Percentiles rank a stretch among this genome's conserved stretches.
phyloP scores from a whole-genome alignment of 2,113 vertebrate species.

The Pelobates fuscus region DNA sequence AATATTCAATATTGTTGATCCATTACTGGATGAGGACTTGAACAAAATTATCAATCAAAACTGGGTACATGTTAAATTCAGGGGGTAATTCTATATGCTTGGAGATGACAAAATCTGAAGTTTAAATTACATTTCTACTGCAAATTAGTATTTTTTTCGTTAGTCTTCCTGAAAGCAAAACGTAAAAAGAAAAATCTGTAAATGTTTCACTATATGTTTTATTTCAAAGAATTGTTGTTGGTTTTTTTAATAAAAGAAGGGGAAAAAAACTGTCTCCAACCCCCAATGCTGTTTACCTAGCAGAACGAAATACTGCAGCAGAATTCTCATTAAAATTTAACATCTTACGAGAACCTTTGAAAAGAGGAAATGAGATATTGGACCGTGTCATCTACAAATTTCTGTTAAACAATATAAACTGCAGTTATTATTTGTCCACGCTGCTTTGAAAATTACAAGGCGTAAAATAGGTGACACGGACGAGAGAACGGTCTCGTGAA shows the following conservation, averaged over 20 bases:
- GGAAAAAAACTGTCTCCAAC: not conserved
- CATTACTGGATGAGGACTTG: too few relatives aligned
- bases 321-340: constrained; percentile 26
- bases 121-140: constrained; percentile 24
- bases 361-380: not conserved
- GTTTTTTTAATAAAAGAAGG: not conserved
- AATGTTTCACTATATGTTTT: too few relatives aligned
- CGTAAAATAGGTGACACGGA: constrained; percentile 7
- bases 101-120: too few relatives aligned
- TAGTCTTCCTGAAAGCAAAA: not conserved
- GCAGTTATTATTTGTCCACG: not conserved
- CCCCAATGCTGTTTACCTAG: not conserved
- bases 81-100: too few relatives aligned
- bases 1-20: too few relatives aligned
- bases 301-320: constrained; percentile 5
- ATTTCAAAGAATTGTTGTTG: too few relatives aligned
- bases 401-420: not conserved
- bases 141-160: not conserved
- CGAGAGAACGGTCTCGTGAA: not conserved
- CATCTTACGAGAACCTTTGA: constrained; percentile 8
- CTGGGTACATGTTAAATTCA: too few relatives aligned
- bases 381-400: not conserved
- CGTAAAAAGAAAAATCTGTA: not conserved
- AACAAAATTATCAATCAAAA: too few relatives aligned
- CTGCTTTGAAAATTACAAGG: not conserved